These are phyloP conservation scores for Synanthedon vespiformis DNA, from an alignment of 2,888 invertebrate species.

Conservation along the genomic window DNA sequence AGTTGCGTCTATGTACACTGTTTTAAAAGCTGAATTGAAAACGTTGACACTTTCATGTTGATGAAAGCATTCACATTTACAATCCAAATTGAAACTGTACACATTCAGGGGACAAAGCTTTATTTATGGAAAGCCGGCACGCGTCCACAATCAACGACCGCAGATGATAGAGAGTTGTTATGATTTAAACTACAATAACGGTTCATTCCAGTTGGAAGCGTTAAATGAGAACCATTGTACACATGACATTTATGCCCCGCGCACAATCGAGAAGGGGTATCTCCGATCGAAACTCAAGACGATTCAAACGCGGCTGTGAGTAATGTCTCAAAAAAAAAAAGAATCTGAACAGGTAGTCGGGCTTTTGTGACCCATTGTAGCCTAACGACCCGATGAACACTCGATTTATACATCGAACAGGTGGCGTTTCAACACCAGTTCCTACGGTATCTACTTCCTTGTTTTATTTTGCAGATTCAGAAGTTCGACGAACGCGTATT, in stretches of 20 bases:
- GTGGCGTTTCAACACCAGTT: conserved; percentile 30
- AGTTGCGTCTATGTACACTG: not conserved
- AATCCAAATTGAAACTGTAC: conserved; percentile 37
- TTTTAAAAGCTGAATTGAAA: conserved; percentile 4
- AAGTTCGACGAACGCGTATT: conserved; percentile 61
- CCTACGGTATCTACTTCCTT: conserved; percentile 23
- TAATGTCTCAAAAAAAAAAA: conserved; percentile 12
- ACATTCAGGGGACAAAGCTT: conserved; percentile 26
- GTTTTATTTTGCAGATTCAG: conserved; percentile 49
- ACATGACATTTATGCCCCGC: conserved; percentile 40
- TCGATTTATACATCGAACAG: conserved; percentile 30
- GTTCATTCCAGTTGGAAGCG: conserved; percentile 26
- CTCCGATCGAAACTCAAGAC: conserved; percentile 24
- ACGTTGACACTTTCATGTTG: conserved; percentile 16
- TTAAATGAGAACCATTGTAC: conserved; percentile 46
- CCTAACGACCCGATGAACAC: conserved; percentile 52
- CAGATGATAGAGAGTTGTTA: conserved; percentile 38
- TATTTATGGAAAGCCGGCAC: conserved; percentile 44
- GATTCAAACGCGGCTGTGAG: conserved; percentile 15
- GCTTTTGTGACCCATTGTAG: conserved; percentile 46
- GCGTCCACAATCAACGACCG: conserved; percentile 28
- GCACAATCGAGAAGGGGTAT: conserved; percentile 45
- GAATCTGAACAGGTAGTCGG: conserved; percentile 32
- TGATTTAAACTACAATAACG: conserved; percentile 35
- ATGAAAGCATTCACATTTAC: conserved; percentile 31